A percentile compares a stretch with the other conserved stretches of the same genome.
phyloP scores from a whole-genome alignment of 2,888 invertebrate genomes.

The Epinotia ramella region DNA sequence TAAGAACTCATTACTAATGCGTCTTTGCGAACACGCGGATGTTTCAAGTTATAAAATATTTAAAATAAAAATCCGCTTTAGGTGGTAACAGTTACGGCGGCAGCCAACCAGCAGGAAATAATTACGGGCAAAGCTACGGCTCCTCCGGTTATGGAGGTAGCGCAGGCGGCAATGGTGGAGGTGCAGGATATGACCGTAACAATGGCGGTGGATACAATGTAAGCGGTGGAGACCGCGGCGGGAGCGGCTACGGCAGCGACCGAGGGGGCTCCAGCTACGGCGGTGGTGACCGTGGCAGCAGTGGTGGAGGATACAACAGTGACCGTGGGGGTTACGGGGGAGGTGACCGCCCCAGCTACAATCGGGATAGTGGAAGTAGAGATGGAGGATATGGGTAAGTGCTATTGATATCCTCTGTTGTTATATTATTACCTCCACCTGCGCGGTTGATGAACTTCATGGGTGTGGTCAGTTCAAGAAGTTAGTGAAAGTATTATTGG shows the following conservation, averaged over 20 bases:
- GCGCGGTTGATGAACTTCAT: neutral
- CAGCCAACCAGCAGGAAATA: slow-evolving; percentile 65
- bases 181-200: slow-evolving; percentile 60
- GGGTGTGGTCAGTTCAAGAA: neutral
- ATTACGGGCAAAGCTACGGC: slow-evolving; percentile 70
- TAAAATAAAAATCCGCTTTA: slow-evolving; percentile 40
- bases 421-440: neutral
- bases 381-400: slow-evolving; percentile 87
- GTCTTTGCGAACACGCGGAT: slow-evolving; percentile 2
- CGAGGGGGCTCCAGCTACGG: slow-evolving; percentile 61
- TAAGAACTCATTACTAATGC: slow-evolving; percentile 51
- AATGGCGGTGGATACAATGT: slow-evolving; percentile 55
- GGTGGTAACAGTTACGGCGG: slow-evolving; percentile 68
- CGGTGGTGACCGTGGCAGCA: slow-evolving; percentile 66
- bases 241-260: slow-evolving; percentile 57
- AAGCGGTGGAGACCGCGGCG: slow-evolving; percentile 57
- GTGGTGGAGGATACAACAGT: slow-evolving; percentile 73
- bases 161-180: slow-evolving; percentile 56
- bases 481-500: neutral
- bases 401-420: slow-evolving; percentile 28
- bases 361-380: slow-evolving; percentile 86
- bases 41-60: slow-evolving; percentile 6
- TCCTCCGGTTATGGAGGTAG: slow-evolving; percentile 68
- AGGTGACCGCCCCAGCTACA: slow-evolving; percentile 79
- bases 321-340: slow-evolving; percentile 80